phyloP scores from a whole-genome alignment of 1,140 invertebrate species.

The Pseudachorutes palmiensis region DNA sequence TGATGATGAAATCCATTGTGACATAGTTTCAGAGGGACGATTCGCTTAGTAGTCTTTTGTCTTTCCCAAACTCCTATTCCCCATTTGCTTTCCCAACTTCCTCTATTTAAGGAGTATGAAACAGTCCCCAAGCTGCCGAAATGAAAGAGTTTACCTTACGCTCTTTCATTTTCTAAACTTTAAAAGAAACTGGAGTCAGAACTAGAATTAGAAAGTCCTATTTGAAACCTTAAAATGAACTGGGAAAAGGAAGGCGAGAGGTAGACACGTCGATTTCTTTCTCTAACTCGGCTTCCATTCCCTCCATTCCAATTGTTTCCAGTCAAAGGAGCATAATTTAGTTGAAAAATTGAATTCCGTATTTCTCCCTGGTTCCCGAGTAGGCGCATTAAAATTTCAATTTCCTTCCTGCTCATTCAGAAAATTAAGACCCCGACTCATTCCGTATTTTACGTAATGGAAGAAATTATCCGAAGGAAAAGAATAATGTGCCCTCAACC shows the following conservation, averaged over 20 bases:
- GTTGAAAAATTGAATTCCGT: not conserved
- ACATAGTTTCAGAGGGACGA: too few species aligned
- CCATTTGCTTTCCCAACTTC: not conserved
- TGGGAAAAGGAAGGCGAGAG: not conserved
- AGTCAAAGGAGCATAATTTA: not conserved
- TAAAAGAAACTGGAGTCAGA: too few species aligned
- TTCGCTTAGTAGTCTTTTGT: too few species aligned
- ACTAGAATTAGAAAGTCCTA: not conserved
- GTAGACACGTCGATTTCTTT: not conserved
- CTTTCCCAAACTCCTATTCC: too few species aligned
- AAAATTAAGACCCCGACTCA: not conserved
- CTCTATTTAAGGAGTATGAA: too few species aligned
- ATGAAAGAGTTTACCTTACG: not conserved
- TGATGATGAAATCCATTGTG: not conserved
- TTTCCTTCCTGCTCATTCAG: not conserved
- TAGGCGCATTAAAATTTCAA: not conserved
- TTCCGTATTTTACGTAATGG: not conserved
- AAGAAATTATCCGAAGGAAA: too few species aligned
- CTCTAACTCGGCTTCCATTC: not conserved
- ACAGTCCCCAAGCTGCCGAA: too few species aligned
- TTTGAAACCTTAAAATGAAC: constrained; percentile 4
- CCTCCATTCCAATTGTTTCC: constrained; percentile 1
- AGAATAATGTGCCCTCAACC: not conserved
- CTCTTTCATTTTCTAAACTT: not conserved
- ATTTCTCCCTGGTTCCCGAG: not conserved